Conservation (phyloP, 2,113 vertebrate species). For the Rostratula benghalensis region DNA sequence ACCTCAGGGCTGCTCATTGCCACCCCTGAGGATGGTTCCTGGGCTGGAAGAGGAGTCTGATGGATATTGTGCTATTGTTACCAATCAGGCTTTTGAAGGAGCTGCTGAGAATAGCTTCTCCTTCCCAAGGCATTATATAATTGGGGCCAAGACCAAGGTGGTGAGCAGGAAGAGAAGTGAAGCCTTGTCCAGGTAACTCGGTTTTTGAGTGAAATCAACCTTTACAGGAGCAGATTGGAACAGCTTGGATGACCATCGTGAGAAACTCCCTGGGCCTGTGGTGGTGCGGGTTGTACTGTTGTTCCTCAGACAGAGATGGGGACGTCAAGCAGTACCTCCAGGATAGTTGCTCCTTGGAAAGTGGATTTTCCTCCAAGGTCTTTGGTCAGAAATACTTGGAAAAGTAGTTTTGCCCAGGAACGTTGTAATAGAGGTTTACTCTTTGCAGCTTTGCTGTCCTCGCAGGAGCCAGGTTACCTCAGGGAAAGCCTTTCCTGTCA, state of each 20-base stretch:
- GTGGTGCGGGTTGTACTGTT: accelerated
- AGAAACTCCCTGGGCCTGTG: accelerated
- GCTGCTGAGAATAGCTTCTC: background rate
- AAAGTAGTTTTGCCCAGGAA: background rate
- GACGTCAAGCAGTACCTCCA: background rate
- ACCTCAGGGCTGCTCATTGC: background rate
- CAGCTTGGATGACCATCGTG: background rate
- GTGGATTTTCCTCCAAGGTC: background rate
- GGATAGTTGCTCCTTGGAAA: background rate
- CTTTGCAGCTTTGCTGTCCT: background rate
- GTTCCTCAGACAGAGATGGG: background rate
- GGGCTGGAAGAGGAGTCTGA: background rate
- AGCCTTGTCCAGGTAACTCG: background rate
- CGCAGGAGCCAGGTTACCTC: background rate
- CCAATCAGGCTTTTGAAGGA: background rate
- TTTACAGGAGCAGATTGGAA: background rate
- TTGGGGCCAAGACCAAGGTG: background rate
- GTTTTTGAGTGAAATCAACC: background rate
- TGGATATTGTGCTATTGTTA: background rate
- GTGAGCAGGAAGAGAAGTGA: background rate
- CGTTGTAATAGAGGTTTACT: background rate
- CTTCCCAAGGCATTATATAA: background rate
- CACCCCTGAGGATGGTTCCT: background rate
- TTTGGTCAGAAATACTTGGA: background rate
- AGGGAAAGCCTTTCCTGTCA: background rate